Evolutionary conservation across 2,797 vertebrate genomes (phyloP), one percentile per base, ranked within the genome.

Genomic region (Decapterus maruadsi): DNA sequence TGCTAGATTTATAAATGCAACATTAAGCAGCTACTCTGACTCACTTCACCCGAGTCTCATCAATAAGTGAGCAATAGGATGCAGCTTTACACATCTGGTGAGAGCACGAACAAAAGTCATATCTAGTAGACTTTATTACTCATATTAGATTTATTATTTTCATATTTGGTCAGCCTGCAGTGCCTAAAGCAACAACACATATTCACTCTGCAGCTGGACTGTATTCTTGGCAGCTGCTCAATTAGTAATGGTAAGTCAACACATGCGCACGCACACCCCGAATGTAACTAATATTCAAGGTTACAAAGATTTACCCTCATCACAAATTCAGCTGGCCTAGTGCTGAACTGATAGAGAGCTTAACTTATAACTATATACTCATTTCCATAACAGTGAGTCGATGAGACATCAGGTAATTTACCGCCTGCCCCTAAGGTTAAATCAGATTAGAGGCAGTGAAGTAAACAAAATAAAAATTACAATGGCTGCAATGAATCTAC

Each of bases 1-100:
- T 54, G n/a, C 40, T n/a, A 53, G 58, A 66, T 61, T 83, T 71
- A 78, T 63, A 40, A 77, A 83, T 79, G 46, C 45, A 72, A 65
- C 60, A 59, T 59, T 68, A 64, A 70, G 69, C 50, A 79, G 60
- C 58, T 69, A 16, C 26, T 7, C 34, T 43, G 20, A 17, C 16
- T 46, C 34, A 54, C 20, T 48, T 79, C 57, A 62, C 40, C 61
- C 10, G 4, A 31, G 17, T 26, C 59, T 67, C 66, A 77, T 69
- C 71, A 62, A 55, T 74, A 73, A 65, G n/a, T 60, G 64, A 76
- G 68, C 40, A 26, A 62, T 29, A 42, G 19, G 38, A 66, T 70
- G 48, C n/a, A 40, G 42, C 48, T 67, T 80, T 53, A 29, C 20
- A 57, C 38, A 45, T 64, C 4, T 55, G 51, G 36, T 57, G 11